phyloP scores from a whole-genome alignment of 2,888 invertebrate genomes.

The Lepidocyrtinus sp. region DNA sequence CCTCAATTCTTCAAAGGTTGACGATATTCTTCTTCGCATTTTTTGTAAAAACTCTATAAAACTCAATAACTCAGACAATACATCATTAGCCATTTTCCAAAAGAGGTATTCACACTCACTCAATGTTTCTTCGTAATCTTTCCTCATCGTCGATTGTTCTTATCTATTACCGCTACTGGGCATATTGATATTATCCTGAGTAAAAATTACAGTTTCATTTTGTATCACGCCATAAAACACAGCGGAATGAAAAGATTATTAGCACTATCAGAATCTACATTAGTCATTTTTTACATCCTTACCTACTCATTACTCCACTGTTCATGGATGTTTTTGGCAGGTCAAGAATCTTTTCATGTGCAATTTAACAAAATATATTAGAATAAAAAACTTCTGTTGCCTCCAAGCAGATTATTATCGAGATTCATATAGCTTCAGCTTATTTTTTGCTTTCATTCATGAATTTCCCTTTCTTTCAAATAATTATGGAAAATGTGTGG shows the following conservation, averaged over 20 bases:
- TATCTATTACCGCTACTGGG: constrained; percentile 31
- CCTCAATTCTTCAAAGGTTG: constrained; percentile 22
- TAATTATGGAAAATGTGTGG: too few relatives aligned
- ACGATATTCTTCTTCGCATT: too few relatives aligned
- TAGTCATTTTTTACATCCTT: constrained; percentile 19
- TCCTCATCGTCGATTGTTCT: background rate
- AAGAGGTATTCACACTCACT: background rate
- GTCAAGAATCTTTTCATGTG: constrained; percentile 38
- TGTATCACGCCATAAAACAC: constrained; percentile 46
- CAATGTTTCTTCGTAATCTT: background rate
- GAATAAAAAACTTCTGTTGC: background rate
- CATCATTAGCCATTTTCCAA: constrained; percentile 11
- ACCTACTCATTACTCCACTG: background rate
- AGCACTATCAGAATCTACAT: constrained; percentile 14
- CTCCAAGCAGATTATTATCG: background rate
- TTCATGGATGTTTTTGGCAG: constrained; percentile 32
- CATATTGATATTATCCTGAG: constrained; percentile 36
- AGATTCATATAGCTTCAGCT: background rate
- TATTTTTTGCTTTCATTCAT: background rate
- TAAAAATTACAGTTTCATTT: constrained; percentile 34
- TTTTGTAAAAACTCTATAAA: background rate
- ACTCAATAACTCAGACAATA: too few relatives aligned
- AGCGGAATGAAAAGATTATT: constrained; percentile 35
- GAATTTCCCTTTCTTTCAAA: too few relatives aligned
- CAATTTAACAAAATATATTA: constrained; percentile 3